Evolutionary conservation across 2,113 vertebrate species (phyloP), one percentile per base, ranked within the genome.

Genomic region (Lanius ludovicianus): DNA sequence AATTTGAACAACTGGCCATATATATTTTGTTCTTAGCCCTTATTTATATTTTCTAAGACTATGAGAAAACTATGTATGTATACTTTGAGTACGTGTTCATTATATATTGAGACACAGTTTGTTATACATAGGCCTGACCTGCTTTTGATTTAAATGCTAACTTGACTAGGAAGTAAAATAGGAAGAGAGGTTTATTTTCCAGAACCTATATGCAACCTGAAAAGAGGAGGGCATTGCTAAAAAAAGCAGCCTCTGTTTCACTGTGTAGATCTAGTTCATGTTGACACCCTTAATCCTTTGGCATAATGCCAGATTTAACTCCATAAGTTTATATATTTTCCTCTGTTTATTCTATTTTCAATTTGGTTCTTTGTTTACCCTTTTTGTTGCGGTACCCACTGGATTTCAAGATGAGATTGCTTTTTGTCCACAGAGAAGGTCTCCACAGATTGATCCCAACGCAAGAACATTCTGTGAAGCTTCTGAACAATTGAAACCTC

Each of bases 331-430:
- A 4, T 62, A 16, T 30, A 5, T 83, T 89, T 87, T 76, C 22
- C 14, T 56, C 30, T 73, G 17, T 83, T 80, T 60, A 44, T 27
- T 91, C n/a, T 79, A n/a, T 65, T 75, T 93, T 80, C 50, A 27
- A 33, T 73, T 87, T 50, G 3, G 59, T 86, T 91, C 17, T 37
- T 90, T 95, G 28, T 68, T 92, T 84, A 75, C 31, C 3, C 35
- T 78, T 86, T 89, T 83, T 89, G 44, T 71, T 92, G 37, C 80
- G 31, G 6, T n/a, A 77, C 85, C 42, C 75, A 44, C 39, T 69
- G 82, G 82, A 85, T 90, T 96, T 93, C 47, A 70, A 59, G 13
- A 80, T 13, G n/a, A 94, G 94, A 90, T 94, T 95, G 78, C 23
- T 90, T 93, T 91, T 77, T 80, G 60, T 63, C 55, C 27, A 18